Evolutionary conservation across 2,113 vertebrate species (phyloP).

Genomic region (Pomatorhinus ruficollis): DNA sequence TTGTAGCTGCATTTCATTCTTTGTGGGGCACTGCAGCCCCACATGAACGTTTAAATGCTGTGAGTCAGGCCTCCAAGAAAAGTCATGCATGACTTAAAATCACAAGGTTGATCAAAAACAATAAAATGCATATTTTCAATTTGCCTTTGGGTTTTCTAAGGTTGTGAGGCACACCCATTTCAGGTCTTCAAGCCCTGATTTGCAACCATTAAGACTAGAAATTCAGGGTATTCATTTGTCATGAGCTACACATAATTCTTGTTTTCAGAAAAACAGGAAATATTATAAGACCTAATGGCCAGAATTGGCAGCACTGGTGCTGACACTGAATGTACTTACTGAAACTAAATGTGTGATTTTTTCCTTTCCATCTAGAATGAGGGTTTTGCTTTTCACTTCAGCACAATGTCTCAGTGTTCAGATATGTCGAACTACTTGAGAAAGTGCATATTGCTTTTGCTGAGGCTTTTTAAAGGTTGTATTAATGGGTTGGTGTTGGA

Average conservation of each 20-base stretch:
- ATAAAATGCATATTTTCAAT: slow-evolving; percentile 27
- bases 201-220: not conserved
- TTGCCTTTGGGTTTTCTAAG: slow-evolving; percentile 24
- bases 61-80: slow-evolving; percentile 26
- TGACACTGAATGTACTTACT: not conserved
- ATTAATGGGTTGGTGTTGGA: not conserved
- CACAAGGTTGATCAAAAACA: slow-evolving; percentile 15
- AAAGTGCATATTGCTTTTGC: not conserved
- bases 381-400: not conserved
- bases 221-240: not conserved
- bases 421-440: not conserved
- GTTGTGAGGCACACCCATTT: not conserved
- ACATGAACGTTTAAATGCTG: not conserved
- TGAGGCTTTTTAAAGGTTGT: not conserved
- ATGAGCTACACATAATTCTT: not conserved
- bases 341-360: not conserved
- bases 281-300: not conserved
- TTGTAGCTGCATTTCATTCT: not conserved
- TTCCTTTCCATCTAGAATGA: not conserved
- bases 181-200: not conserved
- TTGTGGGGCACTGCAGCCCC: not conserved
- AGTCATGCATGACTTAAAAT: slow-evolving; percentile 45
- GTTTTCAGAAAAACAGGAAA: not conserved
- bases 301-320: not conserved
- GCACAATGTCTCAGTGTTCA: not conserved